Conservation (phyloP, 2,888 invertebrate species). For the Thera britannica region DNA sequence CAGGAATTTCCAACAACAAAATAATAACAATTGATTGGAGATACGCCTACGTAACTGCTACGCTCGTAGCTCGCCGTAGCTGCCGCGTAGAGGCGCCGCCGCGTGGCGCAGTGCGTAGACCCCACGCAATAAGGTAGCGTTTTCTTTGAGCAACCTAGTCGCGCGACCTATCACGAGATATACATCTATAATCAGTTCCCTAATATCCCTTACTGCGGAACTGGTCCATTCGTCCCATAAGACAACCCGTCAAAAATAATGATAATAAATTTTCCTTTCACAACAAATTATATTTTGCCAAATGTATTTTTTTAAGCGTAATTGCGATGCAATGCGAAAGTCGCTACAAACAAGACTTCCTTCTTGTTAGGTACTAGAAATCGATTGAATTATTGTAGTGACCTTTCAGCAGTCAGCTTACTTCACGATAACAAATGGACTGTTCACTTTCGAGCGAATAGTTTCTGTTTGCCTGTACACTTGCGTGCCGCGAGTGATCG, state of each 20-base stretch:
- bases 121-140: constrained; percentile 19
- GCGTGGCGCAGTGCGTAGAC: constrained; percentile 30
- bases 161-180: neutral
- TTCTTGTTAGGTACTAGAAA: constrained; percentile 22
- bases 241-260: too few relatives aligned
- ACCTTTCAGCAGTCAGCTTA: constrained; percentile 26
- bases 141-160: constrained; percentile 7
- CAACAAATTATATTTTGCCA: too few relatives aligned
- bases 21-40: constrained; percentile 16
- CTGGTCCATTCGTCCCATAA: neutral
- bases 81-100: constrained; percentile 39
- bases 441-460: constrained; percentile 15
- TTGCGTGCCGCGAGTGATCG: neutral
- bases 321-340: neutral
- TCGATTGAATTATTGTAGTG: constrained; percentile 23
- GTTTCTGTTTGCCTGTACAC: neutral
- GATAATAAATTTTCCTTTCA: too few relatives aligned
- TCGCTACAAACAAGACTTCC: neutral
- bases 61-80: constrained; percentile 47
- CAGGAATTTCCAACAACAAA: constrained; percentile 10
- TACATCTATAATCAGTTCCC: neutral
- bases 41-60: constrained; percentile 35
- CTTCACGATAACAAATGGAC: constrained; percentile 16
- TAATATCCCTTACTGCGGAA: neutral
- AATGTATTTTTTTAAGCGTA: neutral